Evolutionary conservation across 2,888 invertebrate species (phyloP).

Genomic region (Agrochola lota): DNA sequence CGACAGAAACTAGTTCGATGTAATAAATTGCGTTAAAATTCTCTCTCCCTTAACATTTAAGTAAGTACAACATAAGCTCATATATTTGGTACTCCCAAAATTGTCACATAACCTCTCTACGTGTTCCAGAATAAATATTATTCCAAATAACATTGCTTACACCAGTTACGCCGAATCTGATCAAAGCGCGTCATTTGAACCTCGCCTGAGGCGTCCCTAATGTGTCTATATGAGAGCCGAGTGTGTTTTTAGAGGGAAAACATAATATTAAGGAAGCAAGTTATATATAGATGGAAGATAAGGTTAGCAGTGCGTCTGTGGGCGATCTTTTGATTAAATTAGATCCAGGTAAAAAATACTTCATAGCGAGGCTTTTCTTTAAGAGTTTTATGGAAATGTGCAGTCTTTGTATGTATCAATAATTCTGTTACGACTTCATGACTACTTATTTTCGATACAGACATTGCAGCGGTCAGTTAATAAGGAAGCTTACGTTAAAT

Average conservation of each 20-base stretch:
- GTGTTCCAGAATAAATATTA: constrained; percentile 38
- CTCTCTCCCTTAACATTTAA: neutral
- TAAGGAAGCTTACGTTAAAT: neutral
- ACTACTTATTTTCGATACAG: neutral
- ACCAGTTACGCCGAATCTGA: constrained; percentile 38
- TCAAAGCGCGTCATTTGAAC: constrained; percentile 56
- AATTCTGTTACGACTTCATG: neutral
- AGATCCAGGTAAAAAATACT: neutral
- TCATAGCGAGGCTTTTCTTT: neutral
- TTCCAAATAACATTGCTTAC: constrained; percentile 33
- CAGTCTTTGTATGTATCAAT: neutral
- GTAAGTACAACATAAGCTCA: neutral
- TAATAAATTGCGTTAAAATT: neutral
- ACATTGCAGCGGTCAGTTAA: neutral
- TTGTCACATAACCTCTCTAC: constrained; percentile 23
- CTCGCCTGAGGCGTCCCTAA: constrained; percentile 44
- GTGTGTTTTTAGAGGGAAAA: constrained; percentile 27
- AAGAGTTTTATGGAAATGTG: neutral
- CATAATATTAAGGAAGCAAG: constrained; percentile 24
- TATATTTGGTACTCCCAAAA: constrained; percentile 5
- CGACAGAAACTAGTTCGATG: neutral
- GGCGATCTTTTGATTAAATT: neutral
- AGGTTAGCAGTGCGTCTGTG: neutral
- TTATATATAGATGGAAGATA: constrained; percentile 2
- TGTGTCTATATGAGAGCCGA: constrained; percentile 38